These are phyloP conservation scores for Tribolium madens DNA, from an alignment of 1,140 invertebrate species.

Conservation along the genomic window DNA sequence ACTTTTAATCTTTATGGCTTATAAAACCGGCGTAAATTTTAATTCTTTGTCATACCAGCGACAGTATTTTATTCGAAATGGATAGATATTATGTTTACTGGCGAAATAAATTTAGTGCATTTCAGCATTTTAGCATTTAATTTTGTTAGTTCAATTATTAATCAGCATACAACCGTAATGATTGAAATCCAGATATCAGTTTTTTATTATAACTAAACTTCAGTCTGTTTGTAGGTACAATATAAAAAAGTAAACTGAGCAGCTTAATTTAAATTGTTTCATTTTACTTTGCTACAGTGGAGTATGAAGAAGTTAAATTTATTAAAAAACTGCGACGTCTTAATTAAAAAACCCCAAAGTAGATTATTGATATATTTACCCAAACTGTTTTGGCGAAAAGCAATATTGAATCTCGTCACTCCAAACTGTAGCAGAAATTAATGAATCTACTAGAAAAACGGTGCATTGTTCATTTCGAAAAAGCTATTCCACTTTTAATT, in stretches of 20 bases:
- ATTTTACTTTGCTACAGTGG: not conserved
- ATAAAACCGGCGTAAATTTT: conserved; percentile 27
- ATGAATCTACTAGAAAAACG: not conserved
- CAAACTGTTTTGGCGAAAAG: conserved; percentile 6
- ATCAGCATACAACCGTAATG: not conserved
- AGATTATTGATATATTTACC: conserved; percentile 5
- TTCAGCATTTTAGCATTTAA: not conserved
- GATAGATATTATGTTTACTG: not conserved
- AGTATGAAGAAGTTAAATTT: conserved; percentile 8
- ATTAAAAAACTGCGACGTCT: not conserved
- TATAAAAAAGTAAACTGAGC: not conserved
- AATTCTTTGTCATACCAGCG: not conserved
- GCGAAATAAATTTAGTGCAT: not conserved
- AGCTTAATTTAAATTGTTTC: conserved; percentile 14
- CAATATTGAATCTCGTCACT: not conserved
- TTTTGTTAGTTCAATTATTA: conserved; percentile 1
- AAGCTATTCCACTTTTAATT: conserved; percentile 22
- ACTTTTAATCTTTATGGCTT: conserved; percentile 21
- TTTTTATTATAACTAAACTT: too few relatives aligned
- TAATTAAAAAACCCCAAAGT: conserved; percentile 23
- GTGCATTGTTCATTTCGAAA: not conserved
- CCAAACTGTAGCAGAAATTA: conserved; percentile 8
- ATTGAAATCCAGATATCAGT: not conserved
- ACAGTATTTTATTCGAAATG: not conserved
- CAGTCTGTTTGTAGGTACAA: too few relatives aligned